Evolutionary conservation across 2,797 vertebrate species (phyloP).

Genomic region (Lacerta viridis): DNA sequence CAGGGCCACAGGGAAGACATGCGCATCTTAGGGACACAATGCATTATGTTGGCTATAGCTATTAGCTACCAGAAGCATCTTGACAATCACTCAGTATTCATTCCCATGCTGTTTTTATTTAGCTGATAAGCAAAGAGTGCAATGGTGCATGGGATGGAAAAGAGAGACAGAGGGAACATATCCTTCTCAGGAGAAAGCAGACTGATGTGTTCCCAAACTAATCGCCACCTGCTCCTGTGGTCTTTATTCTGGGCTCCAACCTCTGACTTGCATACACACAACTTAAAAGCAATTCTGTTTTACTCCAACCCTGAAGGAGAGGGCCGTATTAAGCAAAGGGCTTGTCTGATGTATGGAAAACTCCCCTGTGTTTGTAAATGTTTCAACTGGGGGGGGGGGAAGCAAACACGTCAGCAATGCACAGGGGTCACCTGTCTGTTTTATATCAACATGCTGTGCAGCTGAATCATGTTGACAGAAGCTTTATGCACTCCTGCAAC

Average conservation of each 20-base stretch:
- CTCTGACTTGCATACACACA: not conserved
- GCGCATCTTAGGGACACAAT: slow-evolving; percentile 9
- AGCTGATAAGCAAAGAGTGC: not conserved
- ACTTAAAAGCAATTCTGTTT: not conserved
- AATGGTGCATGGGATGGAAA: not conserved
- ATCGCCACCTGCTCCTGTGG: not conserved
- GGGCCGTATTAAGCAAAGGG: not conserved
- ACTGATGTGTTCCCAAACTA: not conserved
- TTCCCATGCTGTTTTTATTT: not conserved
- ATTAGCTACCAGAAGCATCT: not conserved
- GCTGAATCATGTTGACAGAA: not conserved
- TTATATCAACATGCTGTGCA: too few species aligned
- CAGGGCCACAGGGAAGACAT: not conserved
- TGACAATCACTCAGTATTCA: not conserved
- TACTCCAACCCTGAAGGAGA: not conserved
- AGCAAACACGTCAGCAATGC: too few species aligned
- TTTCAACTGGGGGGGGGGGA: too few species aligned
- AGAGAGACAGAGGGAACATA: not conserved
- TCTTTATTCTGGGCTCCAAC: not conserved
- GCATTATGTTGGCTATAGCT: not conserved
- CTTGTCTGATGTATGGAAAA: not conserved
- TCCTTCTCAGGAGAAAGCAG: too few species aligned
- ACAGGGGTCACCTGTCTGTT: too few species aligned
- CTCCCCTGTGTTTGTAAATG: too few species aligned
- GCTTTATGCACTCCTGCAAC: not conserved